Evolutionary conservation across 2,888 invertebrate genomes (phyloP), one percentile per base, ranked within the genome.

Genomic region (Acronicta aceris): DNA sequence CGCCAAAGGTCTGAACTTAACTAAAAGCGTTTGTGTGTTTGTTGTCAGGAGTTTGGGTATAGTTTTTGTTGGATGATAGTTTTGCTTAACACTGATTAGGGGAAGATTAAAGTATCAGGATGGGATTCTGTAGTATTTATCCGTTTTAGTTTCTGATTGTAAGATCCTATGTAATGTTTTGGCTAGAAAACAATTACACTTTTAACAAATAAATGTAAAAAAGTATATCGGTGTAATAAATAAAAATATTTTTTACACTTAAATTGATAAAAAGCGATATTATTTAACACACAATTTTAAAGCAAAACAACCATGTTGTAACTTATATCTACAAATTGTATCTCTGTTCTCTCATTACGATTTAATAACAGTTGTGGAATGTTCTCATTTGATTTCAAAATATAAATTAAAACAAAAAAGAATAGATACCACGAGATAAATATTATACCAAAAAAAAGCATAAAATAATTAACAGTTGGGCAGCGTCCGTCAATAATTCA

Each of bases 351-450:
- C 21, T 53, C 30, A 47, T 36, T 41, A 53, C 25, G 38, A 52
- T 42, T 69, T 62, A 21, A 74, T 66, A 50, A 57, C 65, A 70
- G 66, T 65, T 58, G 67, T 61, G 36, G 54, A 58, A 49, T 57
- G 30, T 40, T 56, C 38, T 36, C 41, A 33, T 54, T 63, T 54
- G 55, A 41, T 53, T 48, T 51, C 50, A 51, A 54, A 64, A 30
- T 9, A 72, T 79, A 76, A 76, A 76, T 78, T 74, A 76, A 65
- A 76, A 67, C 64, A 57, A 61, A 45, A 64, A 65, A 74, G 49
- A 75, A 76, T 63, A 61, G 59, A 71, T 59, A 74, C 77, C 66
- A 71, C 9, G 9, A 30, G 30, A 7, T 27, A 27, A 7, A 27
- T 27, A 27, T 5, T 5, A 27, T 27, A 5, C 6, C 27, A 27